Conservation (phyloP, 2,888 invertebrate species). For the Itoplectis maculator region DNA sequence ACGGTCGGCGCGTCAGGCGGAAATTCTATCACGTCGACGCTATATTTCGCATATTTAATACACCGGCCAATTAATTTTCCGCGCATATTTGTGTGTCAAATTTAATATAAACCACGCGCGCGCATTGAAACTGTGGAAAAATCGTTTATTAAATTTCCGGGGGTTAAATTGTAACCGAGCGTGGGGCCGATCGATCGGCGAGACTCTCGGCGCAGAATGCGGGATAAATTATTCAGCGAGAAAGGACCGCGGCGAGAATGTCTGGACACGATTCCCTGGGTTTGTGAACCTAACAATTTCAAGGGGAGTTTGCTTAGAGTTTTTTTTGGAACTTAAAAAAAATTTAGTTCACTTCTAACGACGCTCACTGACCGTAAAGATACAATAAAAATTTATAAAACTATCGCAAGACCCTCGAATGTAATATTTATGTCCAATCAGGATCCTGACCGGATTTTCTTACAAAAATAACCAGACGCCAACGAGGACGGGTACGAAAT, state of each 20-base stretch:
- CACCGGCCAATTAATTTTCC: neutral
- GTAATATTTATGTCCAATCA: neutral
- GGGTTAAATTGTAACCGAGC: neutral
- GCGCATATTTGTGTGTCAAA: neutral
- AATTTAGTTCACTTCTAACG: neutral
- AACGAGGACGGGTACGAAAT: neutral
- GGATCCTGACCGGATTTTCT: neutral
- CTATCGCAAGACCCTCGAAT: neutral
- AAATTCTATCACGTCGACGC: neutral
- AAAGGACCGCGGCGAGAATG: neutral
- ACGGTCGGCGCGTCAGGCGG: neutral
- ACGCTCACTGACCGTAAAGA: neutral
- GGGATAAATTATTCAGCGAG: neutral
- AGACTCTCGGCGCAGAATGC: neutral
- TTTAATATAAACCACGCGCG: neutral
- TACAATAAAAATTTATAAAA: neutral
- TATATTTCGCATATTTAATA: conserved; percentile 5
- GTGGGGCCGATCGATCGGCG: neutral
- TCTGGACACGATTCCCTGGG: neutral
- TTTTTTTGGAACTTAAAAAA: neutral
- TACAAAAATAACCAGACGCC: neutral
- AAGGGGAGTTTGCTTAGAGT: neutral
- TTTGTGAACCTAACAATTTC: neutral
- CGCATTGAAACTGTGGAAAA: neutral
- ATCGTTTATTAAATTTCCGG: neutral